Conservation (phyloP, 2,888 invertebrate genomes). For the Oscheius sp. region DNA sequence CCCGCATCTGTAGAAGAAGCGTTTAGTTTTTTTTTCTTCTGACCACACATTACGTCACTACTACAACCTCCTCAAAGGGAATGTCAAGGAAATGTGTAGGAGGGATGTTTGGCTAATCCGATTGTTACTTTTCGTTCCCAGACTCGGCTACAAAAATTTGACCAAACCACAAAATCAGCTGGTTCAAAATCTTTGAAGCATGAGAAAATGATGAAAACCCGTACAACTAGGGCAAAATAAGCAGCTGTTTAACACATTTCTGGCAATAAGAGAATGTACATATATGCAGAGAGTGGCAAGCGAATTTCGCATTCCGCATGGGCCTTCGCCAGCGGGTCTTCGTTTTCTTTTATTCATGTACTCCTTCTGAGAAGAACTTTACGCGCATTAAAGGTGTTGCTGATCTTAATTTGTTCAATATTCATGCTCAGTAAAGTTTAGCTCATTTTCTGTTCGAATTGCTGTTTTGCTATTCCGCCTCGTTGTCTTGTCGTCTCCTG, state of each 20-base stretch:
- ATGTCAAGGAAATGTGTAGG: not conserved
- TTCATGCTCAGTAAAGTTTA: not conserved
- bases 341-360: conserved; percentile 33
- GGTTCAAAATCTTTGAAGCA: not conserved
- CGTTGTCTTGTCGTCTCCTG: conserved; percentile 13
- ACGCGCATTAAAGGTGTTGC: too few species aligned
- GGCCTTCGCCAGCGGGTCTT: conserved; percentile 22
- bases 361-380: not conserved
- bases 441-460: not conserved
- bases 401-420: not conserved
- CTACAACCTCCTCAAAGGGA: not conserved
- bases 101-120: not conserved
- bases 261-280: not conserved
- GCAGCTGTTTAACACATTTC: not conserved
- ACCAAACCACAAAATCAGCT: not conserved
- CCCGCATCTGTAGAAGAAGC: conserved; percentile 31
- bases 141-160: not conserved
- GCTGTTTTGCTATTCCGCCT: conserved; percentile 31
- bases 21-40: conserved; percentile 25
- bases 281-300: conserved; percentile 29
- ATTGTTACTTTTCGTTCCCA: not conserved
- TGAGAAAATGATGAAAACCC: not conserved
- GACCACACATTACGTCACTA: not conserved
- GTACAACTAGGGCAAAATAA: not conserved
- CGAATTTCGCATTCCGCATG: conserved; percentile 27